phyloP scores from a whole-genome alignment of 2,113 vertebrate genomes.

The Oriolus oriolus region DNA sequence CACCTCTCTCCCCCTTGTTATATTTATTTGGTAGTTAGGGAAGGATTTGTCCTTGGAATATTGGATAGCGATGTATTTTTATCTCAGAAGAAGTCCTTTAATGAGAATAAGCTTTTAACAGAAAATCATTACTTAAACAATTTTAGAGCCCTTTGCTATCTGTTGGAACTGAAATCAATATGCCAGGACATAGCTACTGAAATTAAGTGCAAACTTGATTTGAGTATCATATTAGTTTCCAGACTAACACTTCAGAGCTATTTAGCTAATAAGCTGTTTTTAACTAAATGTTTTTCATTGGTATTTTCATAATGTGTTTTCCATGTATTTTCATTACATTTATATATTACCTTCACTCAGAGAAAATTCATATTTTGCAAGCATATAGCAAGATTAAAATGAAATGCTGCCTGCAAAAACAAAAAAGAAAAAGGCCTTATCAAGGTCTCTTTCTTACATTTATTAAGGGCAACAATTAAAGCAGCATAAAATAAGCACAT shows the following conservation, averaged over 20 bases:
- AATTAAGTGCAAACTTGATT: slow-evolving; percentile 3
- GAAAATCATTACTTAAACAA: slow-evolving; percentile 17
- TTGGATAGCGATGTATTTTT: neutral
- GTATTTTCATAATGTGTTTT: neutral
- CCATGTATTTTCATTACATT: neutral
- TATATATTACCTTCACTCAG: neutral
- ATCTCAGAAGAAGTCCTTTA: neutral
- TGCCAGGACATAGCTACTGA: neutral
- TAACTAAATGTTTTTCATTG: neutral
- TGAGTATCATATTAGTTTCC: neutral
- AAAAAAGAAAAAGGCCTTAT: neutral
- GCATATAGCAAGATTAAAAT: neutral
- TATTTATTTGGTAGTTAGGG: neutral
- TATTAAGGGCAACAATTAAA: neutral
- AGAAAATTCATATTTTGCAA: neutral
- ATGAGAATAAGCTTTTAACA: neutral
- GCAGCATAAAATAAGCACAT: neutral
- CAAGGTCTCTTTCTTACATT: neutral
- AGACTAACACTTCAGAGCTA: neutral
- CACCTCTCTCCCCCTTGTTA: neutral
- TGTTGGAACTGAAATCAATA: slow-evolving; percentile 31
- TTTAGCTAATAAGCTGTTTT: slow-evolving; percentile 6
- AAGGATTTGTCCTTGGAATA: neutral
- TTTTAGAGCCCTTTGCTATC: neutral
- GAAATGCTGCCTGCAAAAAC: neutral